Percentiles rank a stretch among this genome's conserved stretches.
These are phyloP conservation scores for Ganaspis brasiliensis DNA, from an alignment of 2,888 invertebrate genomes.

Conservation along the genomic window DNA sequence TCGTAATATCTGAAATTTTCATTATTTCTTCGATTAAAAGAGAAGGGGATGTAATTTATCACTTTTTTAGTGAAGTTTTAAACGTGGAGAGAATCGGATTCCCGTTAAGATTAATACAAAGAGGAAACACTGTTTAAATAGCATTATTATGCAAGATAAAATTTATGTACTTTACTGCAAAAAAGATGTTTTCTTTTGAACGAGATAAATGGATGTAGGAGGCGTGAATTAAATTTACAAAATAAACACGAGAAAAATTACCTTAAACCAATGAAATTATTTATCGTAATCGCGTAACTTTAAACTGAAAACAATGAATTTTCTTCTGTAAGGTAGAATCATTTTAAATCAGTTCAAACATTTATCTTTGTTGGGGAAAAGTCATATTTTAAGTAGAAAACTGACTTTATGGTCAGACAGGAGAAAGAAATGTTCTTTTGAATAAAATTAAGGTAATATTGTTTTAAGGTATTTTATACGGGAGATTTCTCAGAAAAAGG, in stretches of 20 bases:
- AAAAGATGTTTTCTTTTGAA: not conserved
- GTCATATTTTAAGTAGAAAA: conserved; percentile 7
- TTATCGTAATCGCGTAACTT: too few relatives aligned
- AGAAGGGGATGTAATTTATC: not conserved
- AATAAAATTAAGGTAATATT: not conserved
- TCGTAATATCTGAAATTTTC: conserved; percentile 8
- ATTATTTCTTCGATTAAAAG: not conserved
- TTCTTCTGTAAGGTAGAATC: not conserved
- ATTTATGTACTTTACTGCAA: not conserved
- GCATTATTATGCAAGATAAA: not conserved
- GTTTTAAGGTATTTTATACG: not conserved
- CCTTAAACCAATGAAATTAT: not conserved
- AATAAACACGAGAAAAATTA: not conserved
- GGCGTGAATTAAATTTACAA: not conserved
- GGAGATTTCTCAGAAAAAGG: too few relatives aligned
- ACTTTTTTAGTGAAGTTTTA: not conserved
- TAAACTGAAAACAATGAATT: not conserved
- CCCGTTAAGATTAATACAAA: not conserved
- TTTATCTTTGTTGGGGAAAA: not conserved
- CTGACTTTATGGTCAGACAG: not conserved
- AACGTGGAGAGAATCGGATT: not conserved
- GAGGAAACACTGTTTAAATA: not conserved
- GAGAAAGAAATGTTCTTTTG: not conserved
- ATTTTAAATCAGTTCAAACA: not conserved
- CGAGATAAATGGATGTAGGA: not conserved